Evolutionary conservation across 1,140 invertebrate genomes (phyloP).

Genomic region (Magallana angulata): DNA sequence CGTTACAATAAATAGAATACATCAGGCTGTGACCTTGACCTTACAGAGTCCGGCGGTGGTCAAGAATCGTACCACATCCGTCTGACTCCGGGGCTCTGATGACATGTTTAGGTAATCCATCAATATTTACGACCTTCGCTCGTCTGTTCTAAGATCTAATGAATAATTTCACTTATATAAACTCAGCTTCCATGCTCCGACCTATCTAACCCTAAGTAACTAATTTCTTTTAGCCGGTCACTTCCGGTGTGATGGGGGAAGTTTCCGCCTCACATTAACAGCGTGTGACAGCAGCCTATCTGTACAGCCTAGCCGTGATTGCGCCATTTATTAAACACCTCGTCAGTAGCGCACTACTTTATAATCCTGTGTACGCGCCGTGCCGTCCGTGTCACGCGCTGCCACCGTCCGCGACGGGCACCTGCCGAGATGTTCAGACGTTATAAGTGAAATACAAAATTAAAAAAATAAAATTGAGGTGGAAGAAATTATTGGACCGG

Average conservation of each 20-base stretch:
- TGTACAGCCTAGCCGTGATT: background rate
- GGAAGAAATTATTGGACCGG: background rate
- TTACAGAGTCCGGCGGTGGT: no score
- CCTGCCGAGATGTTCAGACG: background rate
- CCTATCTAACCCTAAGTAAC: no score
- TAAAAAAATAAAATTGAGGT: background rate
- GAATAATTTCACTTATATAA: no score
- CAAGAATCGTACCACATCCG: no score
- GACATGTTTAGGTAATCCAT: no score
- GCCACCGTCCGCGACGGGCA: background rate
- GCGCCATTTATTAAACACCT: background rate
- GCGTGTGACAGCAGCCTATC: background rate
- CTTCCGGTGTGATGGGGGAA: background rate
- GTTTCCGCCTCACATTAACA: slow-evolving; percentile 4
- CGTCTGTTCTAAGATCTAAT: no score
- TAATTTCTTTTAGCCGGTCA: background rate
- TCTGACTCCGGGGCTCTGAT: no score
- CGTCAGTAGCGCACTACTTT: background rate
- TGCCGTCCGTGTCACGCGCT: background rate
- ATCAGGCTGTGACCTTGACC: no score
- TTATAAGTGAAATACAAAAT: background rate
- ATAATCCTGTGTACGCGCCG: background rate
- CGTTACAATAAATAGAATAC: no score
- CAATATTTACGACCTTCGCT: no score
- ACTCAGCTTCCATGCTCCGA: no score